These are phyloP conservation scores for Drosophila melanogaster DNA, from an alignment of 1,140 invertebrate genomes.

Conservation along the genomic window Release_6_plus_ISO1_MT NT_033777.3:10250501-10251000, in stretches of 20 bases:
- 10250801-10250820: constrained; percentile 50
- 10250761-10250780: constrained; percentile 55
- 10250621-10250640: constrained; percentile 28
- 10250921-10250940: constrained; percentile 75
- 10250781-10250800: constrained; percentile 15
- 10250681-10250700: constrained; percentile 32
- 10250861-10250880: constrained; percentile 35
- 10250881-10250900: constrained; percentile 46
- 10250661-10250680: constrained; percentile 30
- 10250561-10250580: constrained; percentile 53
- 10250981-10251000: constrained; percentile 43
- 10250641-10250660: constrained; percentile 30
- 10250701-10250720: neutral
- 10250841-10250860: constrained; percentile 54
- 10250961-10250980: constrained; percentile 39
- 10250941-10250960: constrained; percentile 57
- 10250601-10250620: neutral
- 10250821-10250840: constrained; percentile 54
- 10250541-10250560: constrained; percentile 37
- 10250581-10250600: constrained; percentile 40
- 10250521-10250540: constrained; percentile 20
- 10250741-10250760: constrained; percentile 32
- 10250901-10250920: constrained; percentile 39
- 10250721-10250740: constrained; percentile 17
- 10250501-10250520: constrained; percentile 44